Evolutionary conservation across 2,888 invertebrate genomes (phyloP), one percentile per base, ranked within the genome.

Genomic region (Zhuqinia jingwanae): DNA sequence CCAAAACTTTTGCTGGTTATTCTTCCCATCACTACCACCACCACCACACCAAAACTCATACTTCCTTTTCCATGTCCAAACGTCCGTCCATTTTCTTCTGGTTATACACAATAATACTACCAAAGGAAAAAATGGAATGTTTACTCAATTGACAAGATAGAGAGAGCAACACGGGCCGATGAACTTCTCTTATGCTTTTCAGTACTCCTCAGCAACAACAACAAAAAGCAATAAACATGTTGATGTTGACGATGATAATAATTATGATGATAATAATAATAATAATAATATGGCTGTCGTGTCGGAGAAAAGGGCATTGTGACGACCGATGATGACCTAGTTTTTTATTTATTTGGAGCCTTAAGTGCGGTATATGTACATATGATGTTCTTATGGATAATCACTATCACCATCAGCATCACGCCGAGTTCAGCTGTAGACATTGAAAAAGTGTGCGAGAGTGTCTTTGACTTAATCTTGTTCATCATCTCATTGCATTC

Each of bases 401-500:
- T 36, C 36, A 36, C 36, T 6, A 36, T 36, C 36, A 36, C 36
- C 3, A 36, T 36, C 8, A 36, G 36, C 8, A 36, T 36, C 36
- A 8, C 36, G 8, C 8, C 0, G 58, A 22, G 22, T 58, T 58
- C 20, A 58, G 58, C 22, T 58, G 58, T 20, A 2, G 58, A 25
- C 20, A n/a, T 6, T 76, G 83, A 76, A 50, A 76, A 76, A 83
- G 82, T 75, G 60, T 63, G 56, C n/a, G 50, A 50, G 83, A 75
- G 73, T 75, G 76, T 63, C 75, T 76, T 63, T 76, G 76, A 83
- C 83, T 65, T 76, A 82, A 83, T 83, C 83, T 75, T 76, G 30
- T 22, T 75, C 53, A 84, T 84, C 77, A 56, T 60, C 60, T 50
- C 45, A 73, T 73, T 60, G 15, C 27, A 27, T n/a, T 58, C 1